Percentiles rank a stretch among this genome's conserved stretches.
These are phyloP conservation scores for Acrobeloides nanus DNA, from an alignment of 2,888 invertebrate genomes.

Conservation along the genomic window DNA sequence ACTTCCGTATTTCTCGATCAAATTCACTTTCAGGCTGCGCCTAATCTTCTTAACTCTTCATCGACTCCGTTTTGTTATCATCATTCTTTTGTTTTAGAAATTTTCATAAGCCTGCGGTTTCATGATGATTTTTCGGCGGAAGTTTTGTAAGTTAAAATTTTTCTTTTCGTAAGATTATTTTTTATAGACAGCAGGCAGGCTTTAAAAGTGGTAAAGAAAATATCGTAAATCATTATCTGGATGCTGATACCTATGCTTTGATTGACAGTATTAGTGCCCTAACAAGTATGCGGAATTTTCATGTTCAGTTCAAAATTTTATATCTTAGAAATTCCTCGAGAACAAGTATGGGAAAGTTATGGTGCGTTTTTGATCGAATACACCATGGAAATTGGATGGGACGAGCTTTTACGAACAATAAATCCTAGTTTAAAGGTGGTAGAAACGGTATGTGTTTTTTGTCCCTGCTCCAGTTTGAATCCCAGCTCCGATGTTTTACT, in stretches of 20 bases:
- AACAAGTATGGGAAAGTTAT: slow-evolving; percentile 52
- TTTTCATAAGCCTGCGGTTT: too few species aligned
- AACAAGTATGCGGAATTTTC: slow-evolving; percentile 27
- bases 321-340: slow-evolving; percentile 38
- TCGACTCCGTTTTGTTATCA: too few species aligned
- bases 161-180: neutral
- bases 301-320: too few species aligned
- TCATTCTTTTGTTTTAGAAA: too few species aligned
- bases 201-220: slow-evolving; percentile 52
- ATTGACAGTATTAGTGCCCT: slow-evolving; percentile 44
- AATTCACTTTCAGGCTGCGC: too few species aligned
- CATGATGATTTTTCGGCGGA: slow-evolving; percentile 49
- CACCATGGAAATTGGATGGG: slow-evolving; percentile 52
- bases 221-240: slow-evolving; percentile 49
- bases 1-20: too few species aligned
- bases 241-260: slow-evolving; percentile 45
- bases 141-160: slow-evolving; percentile 39
- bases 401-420: slow-evolving; percentile 46
- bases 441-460: too few species aligned
- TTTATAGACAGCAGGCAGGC: slow-evolving; percentile 25
- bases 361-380: slow-evolving; percentile 50
- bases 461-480: too few species aligned
- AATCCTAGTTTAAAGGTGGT: slow-evolving; percentile 57
- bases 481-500: too few species aligned
- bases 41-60: too few species aligned